Evolutionary conservation across 2,888 invertebrate species (phyloP), one percentile per base, ranked within the genome.

Genomic region (Drosophila cognata): DNA sequence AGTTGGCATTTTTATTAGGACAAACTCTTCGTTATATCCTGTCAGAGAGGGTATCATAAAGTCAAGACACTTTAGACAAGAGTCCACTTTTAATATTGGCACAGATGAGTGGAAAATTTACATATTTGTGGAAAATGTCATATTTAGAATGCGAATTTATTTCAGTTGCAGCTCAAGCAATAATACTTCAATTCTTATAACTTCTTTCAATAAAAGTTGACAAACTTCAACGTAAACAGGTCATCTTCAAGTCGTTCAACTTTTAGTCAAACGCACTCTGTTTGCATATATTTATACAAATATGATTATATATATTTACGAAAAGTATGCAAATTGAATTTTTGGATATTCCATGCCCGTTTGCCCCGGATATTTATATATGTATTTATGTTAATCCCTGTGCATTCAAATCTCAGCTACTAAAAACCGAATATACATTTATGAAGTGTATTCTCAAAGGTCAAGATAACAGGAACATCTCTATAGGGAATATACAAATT

Each of bases 371-470:
- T 38, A 43, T 28, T 55, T 59, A 36, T 41, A 33, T 43, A 53
- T 18, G 36, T 51, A 76, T 62, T 48, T 76, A 66, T 75, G 71
- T 16, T 48, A 71, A 75, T 48, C 10, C 8, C 48, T 33, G 29
- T n/a, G 31, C 0, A 16, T 28, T 18, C 18, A 60, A 71, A 71
- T 66, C 77, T 57, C 71, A 62, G 71, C 48, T 53, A 7, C 29
- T n/a, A n/a, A 31, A 43, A 66, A 36, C n/a, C 29, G 10, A 43
- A 36, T 43, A 50, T 35, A 25, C 25, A 41, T 31, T 4, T 16
- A n/a, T 35, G 31, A 0, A 4, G 13, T 8, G 0, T n/a, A 2
- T 35, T 31, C 21, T 36, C 38, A 56, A n/a, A 10, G 53, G 25
- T 10, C 33, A 28, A 1, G 8, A 46, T 25, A 25, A 4, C 46